phyloP scores from a whole-genome alignment of 2,797 vertebrate genomes.

The Benthosema pterotum region DNA sequence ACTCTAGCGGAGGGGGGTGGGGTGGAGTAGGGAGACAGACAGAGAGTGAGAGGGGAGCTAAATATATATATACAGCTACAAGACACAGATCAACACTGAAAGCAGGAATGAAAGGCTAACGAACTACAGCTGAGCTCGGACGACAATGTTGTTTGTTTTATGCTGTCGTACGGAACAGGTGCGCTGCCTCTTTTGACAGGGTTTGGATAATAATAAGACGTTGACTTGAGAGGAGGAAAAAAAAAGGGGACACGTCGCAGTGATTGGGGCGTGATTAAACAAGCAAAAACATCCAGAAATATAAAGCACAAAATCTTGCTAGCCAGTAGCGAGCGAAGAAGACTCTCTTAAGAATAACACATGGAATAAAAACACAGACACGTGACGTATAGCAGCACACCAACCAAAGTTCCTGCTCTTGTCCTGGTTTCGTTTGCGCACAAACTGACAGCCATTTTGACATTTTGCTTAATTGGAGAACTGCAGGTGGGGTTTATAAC shows the following conservation, averaged over 20 bases:
- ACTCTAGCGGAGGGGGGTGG: constrained; percentile 49
- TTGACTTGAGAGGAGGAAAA: constrained; percentile 21
- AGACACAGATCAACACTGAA: constrained; percentile 65
- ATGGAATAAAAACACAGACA: constrained; percentile 49
- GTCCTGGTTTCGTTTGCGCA: constrained; percentile 31
- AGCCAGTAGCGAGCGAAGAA: constrained; percentile 6
- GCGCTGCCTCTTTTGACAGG: constrained; percentile 47
- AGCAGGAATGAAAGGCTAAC: constrained; percentile 60
- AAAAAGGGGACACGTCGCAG: constrained; percentile 15
- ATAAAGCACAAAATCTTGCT: constrained; percentile 32
- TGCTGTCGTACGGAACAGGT: constrained; percentile 36
- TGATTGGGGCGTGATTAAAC: neutral
- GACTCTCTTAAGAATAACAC: constrained; percentile 30
- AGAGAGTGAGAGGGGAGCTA: constrained; percentile 31
- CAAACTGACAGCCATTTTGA: no score
- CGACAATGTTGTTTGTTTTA: constrained; percentile 26
- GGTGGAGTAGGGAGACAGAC: constrained; percentile 26
- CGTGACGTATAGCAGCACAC: no score
- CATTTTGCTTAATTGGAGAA: no score
- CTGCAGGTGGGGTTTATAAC: no score
- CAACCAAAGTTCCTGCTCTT: constrained; percentile 25
- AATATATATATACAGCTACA: constrained; percentile 65
- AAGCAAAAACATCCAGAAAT: constrained; percentile 33
- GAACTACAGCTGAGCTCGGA: constrained; percentile 44
- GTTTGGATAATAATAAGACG: constrained; percentile 37